phyloP scores from a whole-genome alignment of 2,888 invertebrate species.

The Lochmaea crataegi region DNA sequence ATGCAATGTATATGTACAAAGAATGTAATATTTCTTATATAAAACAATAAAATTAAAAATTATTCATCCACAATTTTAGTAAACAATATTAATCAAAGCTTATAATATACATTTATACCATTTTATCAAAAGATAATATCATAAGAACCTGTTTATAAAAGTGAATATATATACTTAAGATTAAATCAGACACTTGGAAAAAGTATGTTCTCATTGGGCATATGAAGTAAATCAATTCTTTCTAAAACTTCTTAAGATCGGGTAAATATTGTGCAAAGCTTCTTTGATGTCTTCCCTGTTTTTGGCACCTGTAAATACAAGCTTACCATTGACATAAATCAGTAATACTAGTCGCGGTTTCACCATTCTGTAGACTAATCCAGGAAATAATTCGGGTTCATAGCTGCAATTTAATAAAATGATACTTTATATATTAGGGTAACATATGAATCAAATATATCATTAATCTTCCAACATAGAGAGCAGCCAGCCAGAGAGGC shows the following conservation, averaged over 20 bases:
- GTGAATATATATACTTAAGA: not conserved
- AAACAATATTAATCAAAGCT: not conserved
- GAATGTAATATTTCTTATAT: no score
- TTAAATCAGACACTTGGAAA: constrained; percentile 1
- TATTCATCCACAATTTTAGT: not conserved
- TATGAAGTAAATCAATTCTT: constrained; percentile 66
- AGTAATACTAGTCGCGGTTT: constrained; percentile 94
- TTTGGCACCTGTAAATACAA: constrained; percentile 97
- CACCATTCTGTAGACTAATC: constrained; percentile 98
- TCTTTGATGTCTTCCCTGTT: constrained; percentile 91
- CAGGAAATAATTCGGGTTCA: constrained; percentile 98
- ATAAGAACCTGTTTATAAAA: not conserved
- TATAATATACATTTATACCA: not conserved
- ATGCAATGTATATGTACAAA: no score
- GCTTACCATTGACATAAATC: constrained; percentile 99
- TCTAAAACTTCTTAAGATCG: constrained; percentile 92
- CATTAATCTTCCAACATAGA: no score
- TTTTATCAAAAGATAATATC: not conserved
- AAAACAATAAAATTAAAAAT: not conserved
- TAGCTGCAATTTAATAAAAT: constrained; percentile 70
- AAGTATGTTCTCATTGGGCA: not conserved
- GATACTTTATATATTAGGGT: not conserved
- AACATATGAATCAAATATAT: not conserved
- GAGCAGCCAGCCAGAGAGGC: no score
- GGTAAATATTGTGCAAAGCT: constrained; percentile 94